These are phyloP conservation scores for Halisarca cf. caerulea DNA, from an alignment of 37 sponge, comb jelly and placozoan genomes.

Conservation along the genomic window DNA sequence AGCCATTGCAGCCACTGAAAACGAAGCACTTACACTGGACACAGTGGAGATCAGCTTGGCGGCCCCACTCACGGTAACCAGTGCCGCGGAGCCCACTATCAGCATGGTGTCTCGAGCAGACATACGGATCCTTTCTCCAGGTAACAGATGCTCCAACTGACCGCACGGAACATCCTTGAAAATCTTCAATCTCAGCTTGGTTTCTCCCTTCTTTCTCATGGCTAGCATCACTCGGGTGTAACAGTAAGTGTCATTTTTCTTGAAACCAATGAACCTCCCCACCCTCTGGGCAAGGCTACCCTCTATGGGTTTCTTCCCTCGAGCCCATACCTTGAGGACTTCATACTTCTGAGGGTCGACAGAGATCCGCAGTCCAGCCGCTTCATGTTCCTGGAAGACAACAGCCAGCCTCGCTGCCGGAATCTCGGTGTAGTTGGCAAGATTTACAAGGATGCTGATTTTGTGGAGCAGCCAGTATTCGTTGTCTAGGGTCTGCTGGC, in stretches of 20 bases:
- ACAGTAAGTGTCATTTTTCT: background rate
- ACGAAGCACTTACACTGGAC: background rate
- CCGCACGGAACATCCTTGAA: conserved; percentile 79
- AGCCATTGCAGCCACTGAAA: conserved; percentile 13
- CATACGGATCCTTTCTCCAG: conserved; percentile 86
- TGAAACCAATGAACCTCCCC: background rate
- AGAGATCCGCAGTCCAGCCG: conserved; percentile 63
- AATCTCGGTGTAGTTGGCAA: conserved; percentile 79
- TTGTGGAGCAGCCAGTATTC: conserved; percentile 80
- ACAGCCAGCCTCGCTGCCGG: conserved; percentile 34
- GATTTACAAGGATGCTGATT: conserved; percentile 56
- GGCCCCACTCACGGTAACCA: conserved; percentile 23
- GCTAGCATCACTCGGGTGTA: conserved; percentile 81
- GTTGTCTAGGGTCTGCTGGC: conserved; percentile 70
- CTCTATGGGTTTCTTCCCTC: conserved; percentile 38
- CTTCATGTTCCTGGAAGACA: conserved; percentile 56
- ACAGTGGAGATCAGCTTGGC: conserved; percentile 21
- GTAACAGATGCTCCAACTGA: conserved; percentile 79
- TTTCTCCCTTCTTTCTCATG: conserved; percentile 57
- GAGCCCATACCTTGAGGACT: conserved; percentile 67
- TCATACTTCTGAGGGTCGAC: conserved; percentile 66
- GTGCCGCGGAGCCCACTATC: conserved; percentile 42
- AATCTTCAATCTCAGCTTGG: conserved; percentile 67
- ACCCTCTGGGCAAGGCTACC: background rate
- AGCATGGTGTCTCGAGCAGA: conserved; percentile 54